Conservation (phyloP, 2,113 vertebrate species). For the Acinonyx jubatus region DNA sequence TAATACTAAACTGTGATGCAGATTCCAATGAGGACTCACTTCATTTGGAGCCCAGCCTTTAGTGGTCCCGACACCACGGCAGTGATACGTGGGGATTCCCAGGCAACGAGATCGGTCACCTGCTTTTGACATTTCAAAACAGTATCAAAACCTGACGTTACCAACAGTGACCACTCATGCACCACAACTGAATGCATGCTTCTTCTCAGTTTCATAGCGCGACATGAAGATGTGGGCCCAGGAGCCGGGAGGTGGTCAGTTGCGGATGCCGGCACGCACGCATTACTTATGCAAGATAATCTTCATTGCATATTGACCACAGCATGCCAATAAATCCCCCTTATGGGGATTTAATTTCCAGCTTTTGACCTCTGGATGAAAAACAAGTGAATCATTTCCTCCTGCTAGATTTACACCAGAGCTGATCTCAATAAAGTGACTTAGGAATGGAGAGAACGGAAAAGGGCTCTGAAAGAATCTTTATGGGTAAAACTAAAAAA, state of each 20-base stretch:
- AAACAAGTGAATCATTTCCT: constrained; percentile 67
- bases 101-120: not conserved
- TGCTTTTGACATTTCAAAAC: constrained; percentile 3
- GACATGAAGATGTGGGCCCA: not conserved
- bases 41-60: not conserved
- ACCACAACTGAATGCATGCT: not conserved
- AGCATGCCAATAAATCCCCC: constrained; percentile 71
- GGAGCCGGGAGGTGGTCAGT: not conserved
- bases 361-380: constrained; percentile 75
- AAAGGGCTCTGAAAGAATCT: not conserved
- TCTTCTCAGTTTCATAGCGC: not conserved
- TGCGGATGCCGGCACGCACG: rapidly evolving
- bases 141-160: not conserved
- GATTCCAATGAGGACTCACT: rapidly evolving
- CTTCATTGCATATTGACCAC: constrained; percentile 39
- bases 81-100: not conserved
- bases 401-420: constrained; percentile 32
- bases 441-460: not conserved
- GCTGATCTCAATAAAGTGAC: constrained; percentile 16
- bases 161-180: not conserved
- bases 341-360: constrained; percentile 70
- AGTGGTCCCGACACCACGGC: not conserved
- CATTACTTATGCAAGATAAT: constrained; percentile 4
- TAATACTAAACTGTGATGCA: rapidly evolving
- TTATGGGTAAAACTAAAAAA: not conserved